Evolutionary conservation across 2,888 invertebrate genomes (phyloP).

Genomic region (Sarcophaga carnaria): DNA sequence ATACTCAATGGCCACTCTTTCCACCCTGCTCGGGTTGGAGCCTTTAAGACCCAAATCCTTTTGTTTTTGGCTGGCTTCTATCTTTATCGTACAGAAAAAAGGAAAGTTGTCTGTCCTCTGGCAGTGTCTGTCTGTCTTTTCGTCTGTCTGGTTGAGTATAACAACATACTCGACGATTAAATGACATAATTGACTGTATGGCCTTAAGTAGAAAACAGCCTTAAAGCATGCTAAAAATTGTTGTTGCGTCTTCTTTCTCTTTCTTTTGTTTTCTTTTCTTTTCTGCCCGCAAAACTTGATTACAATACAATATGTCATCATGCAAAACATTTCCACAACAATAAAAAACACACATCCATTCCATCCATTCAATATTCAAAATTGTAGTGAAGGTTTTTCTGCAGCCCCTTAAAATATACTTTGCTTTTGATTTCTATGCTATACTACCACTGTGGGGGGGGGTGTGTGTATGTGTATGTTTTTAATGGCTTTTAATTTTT

Average conservation of each 20-base stretch:
- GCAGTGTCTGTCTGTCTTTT: slow-evolving; percentile 7
- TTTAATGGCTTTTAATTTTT: slow-evolving; percentile 38
- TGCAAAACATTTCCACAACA: slow-evolving; percentile 13
- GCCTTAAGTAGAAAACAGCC: slow-evolving; percentile 59
- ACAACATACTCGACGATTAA: slow-evolving; percentile 65
- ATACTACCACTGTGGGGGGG: not conserved
- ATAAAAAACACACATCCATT: too few species aligned
- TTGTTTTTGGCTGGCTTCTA: not conserved
- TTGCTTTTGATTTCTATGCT: slow-evolving; percentile 4
- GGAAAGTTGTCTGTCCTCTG: not conserved
- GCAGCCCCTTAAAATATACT: slow-evolving; percentile 8
- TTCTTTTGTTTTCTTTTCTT: not conserved
- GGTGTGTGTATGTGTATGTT: not conserved
- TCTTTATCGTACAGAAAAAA: too few species aligned
- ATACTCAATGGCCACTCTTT: not conserved
- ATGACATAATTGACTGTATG: slow-evolving; percentile 71
- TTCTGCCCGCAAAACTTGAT: not conserved
- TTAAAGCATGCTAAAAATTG: slow-evolving; percentile 16
- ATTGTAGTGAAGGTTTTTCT: not conserved
- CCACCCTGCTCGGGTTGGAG: not conserved
- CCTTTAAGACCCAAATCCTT: not conserved
- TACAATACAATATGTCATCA: slow-evolving; percentile 45
- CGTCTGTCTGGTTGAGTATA: slow-evolving; percentile 1
- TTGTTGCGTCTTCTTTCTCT: slow-evolving; percentile 12
- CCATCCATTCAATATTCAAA: too few species aligned